These are phyloP conservation scores for Pocota personata DNA, from an alignment of 2,888 invertebrate species.

Conservation along the genomic window DNA sequence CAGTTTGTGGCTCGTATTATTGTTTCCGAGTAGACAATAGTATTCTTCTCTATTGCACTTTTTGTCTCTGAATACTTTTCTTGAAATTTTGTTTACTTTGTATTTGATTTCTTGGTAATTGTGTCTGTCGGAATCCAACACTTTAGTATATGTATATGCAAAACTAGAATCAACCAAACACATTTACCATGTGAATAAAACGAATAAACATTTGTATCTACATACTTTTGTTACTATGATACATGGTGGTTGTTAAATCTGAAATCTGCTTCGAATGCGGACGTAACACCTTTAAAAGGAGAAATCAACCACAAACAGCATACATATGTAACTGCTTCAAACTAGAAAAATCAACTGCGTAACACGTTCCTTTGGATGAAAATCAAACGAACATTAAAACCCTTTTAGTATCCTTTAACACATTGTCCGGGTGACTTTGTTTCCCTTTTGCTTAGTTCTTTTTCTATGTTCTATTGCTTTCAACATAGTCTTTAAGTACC, in stretches of 20 bases:
- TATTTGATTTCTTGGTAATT: background rate
- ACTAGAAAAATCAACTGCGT: background rate
- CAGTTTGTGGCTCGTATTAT: background rate
- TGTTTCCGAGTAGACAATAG: background rate
- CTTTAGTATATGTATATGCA: too few relatives aligned
- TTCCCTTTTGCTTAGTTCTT: background rate
- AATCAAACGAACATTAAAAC: background rate
- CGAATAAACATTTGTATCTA: too few relatives aligned
- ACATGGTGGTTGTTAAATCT: background rate
- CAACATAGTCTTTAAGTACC: too few relatives aligned
- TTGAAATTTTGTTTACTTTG: too few relatives aligned
- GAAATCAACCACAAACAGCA: background rate
- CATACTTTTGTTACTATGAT: too few relatives aligned
- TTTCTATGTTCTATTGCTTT: background rate
- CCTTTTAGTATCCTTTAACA: background rate
- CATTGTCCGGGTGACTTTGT: background rate
- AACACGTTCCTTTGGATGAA: background rate
- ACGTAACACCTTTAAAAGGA: background rate
- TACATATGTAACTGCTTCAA: background rate
- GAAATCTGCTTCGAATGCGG: background rate
- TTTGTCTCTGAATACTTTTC: too few relatives aligned
- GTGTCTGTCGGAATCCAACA: background rate
- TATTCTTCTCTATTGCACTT: too few relatives aligned
- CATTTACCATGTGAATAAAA: too few relatives aligned
- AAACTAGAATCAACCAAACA: too few relatives aligned